These are phyloP conservation scores for Pseudanteris insignis DNA, from an alignment of 2,888 invertebrate genomes.

Conservation along the genomic window DNA sequence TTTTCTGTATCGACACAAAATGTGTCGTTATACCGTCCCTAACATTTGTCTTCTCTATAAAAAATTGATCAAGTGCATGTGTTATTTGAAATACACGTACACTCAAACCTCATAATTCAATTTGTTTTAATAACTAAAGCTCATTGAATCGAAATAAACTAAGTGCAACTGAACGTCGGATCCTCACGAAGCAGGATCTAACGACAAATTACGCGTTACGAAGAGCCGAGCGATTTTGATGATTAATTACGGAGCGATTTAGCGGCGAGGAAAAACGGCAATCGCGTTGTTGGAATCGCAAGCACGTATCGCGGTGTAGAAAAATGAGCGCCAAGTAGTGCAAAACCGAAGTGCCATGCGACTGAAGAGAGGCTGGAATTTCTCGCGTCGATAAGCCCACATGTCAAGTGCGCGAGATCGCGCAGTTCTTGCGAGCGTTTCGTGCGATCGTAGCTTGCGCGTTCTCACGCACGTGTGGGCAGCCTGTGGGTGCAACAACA, in stretches of 20 bases:
- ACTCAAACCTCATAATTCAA: too few species aligned
- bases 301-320: constrained; percentile 20
- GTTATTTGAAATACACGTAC: too few species aligned
- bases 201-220: not conserved
- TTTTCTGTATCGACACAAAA: too few species aligned
- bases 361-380: constrained; percentile 44
- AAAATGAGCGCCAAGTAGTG: constrained; percentile 41
- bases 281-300: constrained; percentile 19
- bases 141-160: too few species aligned
- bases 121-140: too few species aligned
- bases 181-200: not conserved
- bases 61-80: not conserved
- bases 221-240: constrained; percentile 3
- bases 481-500: constrained; percentile 57
- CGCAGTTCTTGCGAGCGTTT: constrained; percentile 38
- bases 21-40: too few species aligned
- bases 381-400: constrained; percentile 45
- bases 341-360: constrained; percentile 35
- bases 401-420: constrained; percentile 46
- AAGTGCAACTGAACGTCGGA: too few species aligned
- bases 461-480: constrained; percentile 49
- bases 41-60: too few species aligned
- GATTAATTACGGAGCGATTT: constrained; percentile 6
- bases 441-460: constrained; percentile 37
- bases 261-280: constrained; percentile 10